Percentiles rank a stretch among this genome's conserved stretches.
These are phyloP conservation scores for Tarsius wallacei DNA, from an alignment of 2,797 vertebrate species.

Conservation along the genomic window DNA sequence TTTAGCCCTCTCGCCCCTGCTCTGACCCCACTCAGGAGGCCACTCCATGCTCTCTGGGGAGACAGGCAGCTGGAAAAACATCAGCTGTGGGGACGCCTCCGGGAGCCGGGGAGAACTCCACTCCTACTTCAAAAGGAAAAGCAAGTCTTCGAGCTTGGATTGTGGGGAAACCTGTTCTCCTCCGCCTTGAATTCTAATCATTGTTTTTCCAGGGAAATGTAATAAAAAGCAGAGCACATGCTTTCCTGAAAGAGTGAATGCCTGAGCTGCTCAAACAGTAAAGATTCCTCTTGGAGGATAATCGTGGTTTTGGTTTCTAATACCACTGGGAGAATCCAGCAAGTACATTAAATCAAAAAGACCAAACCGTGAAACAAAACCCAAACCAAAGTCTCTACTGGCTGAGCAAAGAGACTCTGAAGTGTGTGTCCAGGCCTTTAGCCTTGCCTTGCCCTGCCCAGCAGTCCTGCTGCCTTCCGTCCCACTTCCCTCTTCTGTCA, in stretches of 20 bases:
- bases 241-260: constrained; percentile 15
- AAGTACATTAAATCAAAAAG: background rate
- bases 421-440: background rate
- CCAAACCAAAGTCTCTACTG: background rate
- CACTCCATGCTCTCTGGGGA: background rate
- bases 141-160: background rate
- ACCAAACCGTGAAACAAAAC: background rate
- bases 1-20: background rate
- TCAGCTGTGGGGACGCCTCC: background rate
- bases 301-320: background rate
- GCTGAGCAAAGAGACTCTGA: background rate
- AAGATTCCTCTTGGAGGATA: background rate
- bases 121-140: constrained; percentile 75
- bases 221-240: constrained; percentile 63
- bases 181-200: constrained; percentile 50
- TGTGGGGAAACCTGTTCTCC: constrained; percentile 36
- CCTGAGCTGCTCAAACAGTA: background rate
- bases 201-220: constrained; percentile 64
- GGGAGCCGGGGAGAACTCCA: background rate
- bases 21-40: background rate
- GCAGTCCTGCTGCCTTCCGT: background rate
- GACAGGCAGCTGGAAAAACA: constrained; percentile 76
- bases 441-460: background rate
- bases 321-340: background rate
- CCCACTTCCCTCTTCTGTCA: background rate